phyloP scores from a whole-genome alignment of 2,888 invertebrate genomes.

The Glyphotaelius pellucidus region DNA sequence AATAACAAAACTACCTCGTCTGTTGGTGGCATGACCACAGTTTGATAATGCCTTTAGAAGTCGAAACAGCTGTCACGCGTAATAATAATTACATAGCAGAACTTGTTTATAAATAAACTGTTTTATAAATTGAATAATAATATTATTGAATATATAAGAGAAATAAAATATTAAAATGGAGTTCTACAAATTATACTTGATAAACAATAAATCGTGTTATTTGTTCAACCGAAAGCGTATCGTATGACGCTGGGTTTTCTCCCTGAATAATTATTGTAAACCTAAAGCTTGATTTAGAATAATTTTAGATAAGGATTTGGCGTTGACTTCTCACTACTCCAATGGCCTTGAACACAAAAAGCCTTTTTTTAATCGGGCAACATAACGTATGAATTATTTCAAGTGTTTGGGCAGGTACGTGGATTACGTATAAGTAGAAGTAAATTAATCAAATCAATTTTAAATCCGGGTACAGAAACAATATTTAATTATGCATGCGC shows the following conservation, averaged over 20 bases:
- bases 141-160: too few species aligned
- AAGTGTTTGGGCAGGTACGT: neutral
- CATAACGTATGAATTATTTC: neutral
- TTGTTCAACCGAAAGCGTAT: neutral
- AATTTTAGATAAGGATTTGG: neutral
- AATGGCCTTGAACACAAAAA: neutral
- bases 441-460: neutral
- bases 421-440: neutral
- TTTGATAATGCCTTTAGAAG: too few species aligned
- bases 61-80: too few species aligned
- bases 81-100: too few species aligned
- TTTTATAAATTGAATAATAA: too few species aligned
- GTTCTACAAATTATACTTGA: too few species aligned
- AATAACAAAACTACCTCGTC: too few species aligned
- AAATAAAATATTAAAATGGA: too few species aligned
- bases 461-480: neutral
- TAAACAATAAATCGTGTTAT: too few species aligned
- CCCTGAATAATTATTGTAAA: neutral
- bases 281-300: neutral
- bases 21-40: too few species aligned
- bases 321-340: neutral
- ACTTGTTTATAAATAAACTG: too few species aligned
- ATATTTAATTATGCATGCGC: neutral
- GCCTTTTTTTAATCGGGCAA: neutral
- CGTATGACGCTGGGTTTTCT: neutral